Percentiles rank a stretch among this genome's conserved stretches.
Evolutionary conservation across 92 coral and sea anemone species (phyloP).

Genomic region (Palythoa grandis): DNA sequence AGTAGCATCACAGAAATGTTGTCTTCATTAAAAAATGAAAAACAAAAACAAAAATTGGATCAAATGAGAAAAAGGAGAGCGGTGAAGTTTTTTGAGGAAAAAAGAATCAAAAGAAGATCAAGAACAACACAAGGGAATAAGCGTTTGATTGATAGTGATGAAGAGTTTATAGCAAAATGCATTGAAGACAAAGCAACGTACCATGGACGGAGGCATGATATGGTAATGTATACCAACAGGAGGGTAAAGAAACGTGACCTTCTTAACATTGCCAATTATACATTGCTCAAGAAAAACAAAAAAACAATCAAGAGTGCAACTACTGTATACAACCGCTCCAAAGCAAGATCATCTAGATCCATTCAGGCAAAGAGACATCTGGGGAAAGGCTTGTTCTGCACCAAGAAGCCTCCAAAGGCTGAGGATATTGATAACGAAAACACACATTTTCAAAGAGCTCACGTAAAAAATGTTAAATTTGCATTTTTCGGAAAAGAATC

Average conservation of each 20-base stretch:
- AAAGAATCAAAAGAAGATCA: not conserved
- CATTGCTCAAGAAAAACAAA: conserved; percentile 17
- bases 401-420: conserved; percentile 52
- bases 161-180: conserved; percentile 10
- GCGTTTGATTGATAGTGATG: conserved; percentile 7
- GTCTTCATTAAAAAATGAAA: not conserved
- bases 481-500: conserved; percentile 42
- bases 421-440: conserved; percentile 50
- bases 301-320: conserved; percentile 31
- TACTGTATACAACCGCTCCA: conserved; percentile 49
- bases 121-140: conserved; percentile 11
- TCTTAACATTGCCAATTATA: conserved; percentile 52
- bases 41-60: conserved; percentile 18
- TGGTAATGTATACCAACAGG: conserved; percentile 26
- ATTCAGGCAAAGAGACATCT: conserved; percentile 52
- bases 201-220: conserved; percentile 18
- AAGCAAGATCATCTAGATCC: conserved; percentile 29
- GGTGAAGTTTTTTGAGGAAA: not conserved
- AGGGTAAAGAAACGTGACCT: conserved; percentile 55
- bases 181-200: conserved; percentile 16
- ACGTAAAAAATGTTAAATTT: conserved; percentile 43
- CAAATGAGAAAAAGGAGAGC: conserved; percentile 34
- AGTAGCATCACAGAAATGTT: conserved; percentile 10
- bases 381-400: conserved; percentile 64
- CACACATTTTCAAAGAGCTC: conserved; percentile 50